A percentile compares a stretch with the other conserved stretches of the same genome.
Conservation (phyloP, 1,140 invertebrate genomes). For the Zaprionus camerounensis region DNA sequence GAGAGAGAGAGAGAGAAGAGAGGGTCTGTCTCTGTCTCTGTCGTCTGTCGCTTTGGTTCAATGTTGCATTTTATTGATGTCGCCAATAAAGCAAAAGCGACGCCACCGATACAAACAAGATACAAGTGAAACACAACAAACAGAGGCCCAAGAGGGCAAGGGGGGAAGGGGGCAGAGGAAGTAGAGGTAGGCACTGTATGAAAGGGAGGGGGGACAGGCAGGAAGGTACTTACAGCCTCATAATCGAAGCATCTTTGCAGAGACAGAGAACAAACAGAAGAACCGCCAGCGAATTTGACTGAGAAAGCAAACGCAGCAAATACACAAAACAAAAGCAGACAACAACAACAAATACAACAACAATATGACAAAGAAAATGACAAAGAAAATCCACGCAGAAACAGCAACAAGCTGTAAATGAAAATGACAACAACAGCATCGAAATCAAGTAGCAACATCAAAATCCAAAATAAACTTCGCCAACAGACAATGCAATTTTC, state of each 20-base stretch:
- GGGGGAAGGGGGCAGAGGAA: not conserved
- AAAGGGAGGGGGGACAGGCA: no score
- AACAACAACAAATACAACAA: constrained; percentile 12
- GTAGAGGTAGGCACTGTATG: not conserved
- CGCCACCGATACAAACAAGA: constrained; percentile 17
- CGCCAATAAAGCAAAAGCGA: constrained; percentile 60
- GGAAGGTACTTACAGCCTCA: constrained; percentile 46
- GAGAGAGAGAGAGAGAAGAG: no score
- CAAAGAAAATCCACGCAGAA: not conserved
- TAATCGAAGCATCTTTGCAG: constrained; percentile 71
- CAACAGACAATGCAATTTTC: constrained; percentile 72
- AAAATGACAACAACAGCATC: constrained; percentile 17
- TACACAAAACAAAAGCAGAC: not conserved
- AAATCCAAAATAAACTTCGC: constrained; percentile 29
- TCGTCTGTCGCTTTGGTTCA: not conserved
- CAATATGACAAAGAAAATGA: constrained; percentile 12
- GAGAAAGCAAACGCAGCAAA: not conserved
- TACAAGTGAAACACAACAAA: constrained; percentile 50
- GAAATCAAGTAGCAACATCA: constrained; percentile 32
- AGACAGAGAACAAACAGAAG: constrained; percentile 28
- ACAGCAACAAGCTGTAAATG: constrained; percentile 22
- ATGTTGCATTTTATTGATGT: constrained; percentile 62
- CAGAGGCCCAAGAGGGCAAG: not conserved
- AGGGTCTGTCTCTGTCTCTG: not conserved
- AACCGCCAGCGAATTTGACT: constrained; percentile 33